Base-by-base conservation (phyloP, 1,140 invertebrate genomes). In the Hyles vespertilio region DNA sequence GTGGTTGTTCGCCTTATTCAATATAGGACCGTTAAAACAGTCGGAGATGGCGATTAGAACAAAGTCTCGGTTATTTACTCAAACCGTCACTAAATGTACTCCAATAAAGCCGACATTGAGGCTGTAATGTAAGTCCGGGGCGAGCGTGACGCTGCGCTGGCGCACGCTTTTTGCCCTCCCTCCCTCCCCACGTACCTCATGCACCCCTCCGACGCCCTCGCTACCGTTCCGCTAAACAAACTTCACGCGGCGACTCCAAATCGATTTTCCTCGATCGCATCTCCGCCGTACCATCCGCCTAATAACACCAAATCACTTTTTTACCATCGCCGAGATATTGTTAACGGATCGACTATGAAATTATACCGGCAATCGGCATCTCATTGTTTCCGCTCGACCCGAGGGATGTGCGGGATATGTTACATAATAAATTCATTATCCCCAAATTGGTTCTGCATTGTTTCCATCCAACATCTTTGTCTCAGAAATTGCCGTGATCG, bases 381-480 rank as follows among this genome's bases (percentile, higher is more conserved):
- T 61, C 58, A 83, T 87, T 85, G 79, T 84, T 75, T 72, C 67
- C 75, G 67, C 72, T 67, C 59, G 67, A 65, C 75, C 71, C 3
- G 74, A 60, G 69, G 59, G 72, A 78, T 69, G 73, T 68, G 59
- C 52, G 63, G 62, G 77, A 78, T 74, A 57, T 78, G 70, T 77
- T 75, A 74, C 75, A 70, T 79, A 75, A 81, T 73, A 85, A 81
- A 75, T 65, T 72, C 68, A 74, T 78, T 84, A 77, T 74, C 48
- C 52, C 58, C 54, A 60, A 79, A 87, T 88, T 66, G 56, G 85
- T 83, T 85, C 76, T 79, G 77, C 85, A 71, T 88, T 88, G 85
- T 86, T 85, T 84, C 74, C 72, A 59, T 61, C 61, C 74, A 79
- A 88, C 82, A 88, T 86, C 85, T 88, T 88, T 86, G 80, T 88